Base-by-base conservation (phyloP, 2,888 invertebrate genomes). In the Drosophila multiciliata region DNA sequence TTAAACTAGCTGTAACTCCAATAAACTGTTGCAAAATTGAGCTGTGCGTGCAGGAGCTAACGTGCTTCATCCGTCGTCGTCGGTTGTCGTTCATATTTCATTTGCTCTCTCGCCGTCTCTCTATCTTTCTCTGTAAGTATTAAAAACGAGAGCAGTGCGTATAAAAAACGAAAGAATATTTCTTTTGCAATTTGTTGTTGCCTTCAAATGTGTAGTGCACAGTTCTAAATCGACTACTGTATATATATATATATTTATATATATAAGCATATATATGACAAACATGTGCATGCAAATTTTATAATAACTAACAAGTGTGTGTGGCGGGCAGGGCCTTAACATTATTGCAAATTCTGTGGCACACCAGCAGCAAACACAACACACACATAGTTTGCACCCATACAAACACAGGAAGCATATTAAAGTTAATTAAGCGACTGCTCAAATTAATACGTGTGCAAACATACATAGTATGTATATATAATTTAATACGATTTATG, bases 351-450 rank as follows among this genome's bases (percentile, higher is more conserved):
- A 82, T 84, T 79, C 72, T 74, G 75, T 79, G 78, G 57, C 71
- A 77, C 57, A 23, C 45, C 23, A 74, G 66, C 52, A 67, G 40
- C 62, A 70, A 53, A 50, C 60, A 69, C 50, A 54, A 72, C 64
- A 72, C 68, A 69, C 69, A 66, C 77, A 78, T 82, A 78, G 75
- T 72, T 70, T 71, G 82, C 86, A 77, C 83, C 77, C 87, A 88
- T 83, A 88, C 89, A 78, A 82, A 65, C 65, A 75, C 77, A 79
- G 58, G 57, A 66, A 74, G 68, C 78, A 89, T 87, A 87, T 83
- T 87, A 82, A 83, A 89, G 82, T 87, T 89, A 89, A 87, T 87
- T 87, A 89, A 83, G 70, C 72, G 74, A 73, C 65, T 76, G 81
- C 70, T 82, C 60, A 76, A 80, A 58, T 49, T 45, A 20, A 54